Evolutionary conservation across 2,797 vertebrate species (phyloP), one percentile per base, ranked within the genome.

Genomic region (Sebastes itinus): DNA sequence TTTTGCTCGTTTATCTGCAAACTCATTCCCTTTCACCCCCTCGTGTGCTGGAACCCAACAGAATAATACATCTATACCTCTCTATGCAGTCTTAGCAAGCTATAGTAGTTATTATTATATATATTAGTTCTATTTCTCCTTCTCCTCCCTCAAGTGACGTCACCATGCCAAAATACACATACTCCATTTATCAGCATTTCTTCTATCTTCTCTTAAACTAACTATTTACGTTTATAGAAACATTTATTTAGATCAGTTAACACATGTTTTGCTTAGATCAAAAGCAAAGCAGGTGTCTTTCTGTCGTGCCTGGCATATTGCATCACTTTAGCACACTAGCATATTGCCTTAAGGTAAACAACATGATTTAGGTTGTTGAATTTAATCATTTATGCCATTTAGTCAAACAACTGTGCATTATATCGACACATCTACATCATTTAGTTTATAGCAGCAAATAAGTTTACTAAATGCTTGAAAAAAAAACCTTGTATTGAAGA

Each of bases 271-370:
- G 7, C 7, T 30, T 1, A 20, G 0, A 46, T 75, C 59, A 42
- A 75, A 77, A 72, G 42, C 2, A 25, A 56, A 27, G 5, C 1
- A 42, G 3, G 5, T 32, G 11, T 76, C 25, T 85, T 90, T 73
- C 77, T 81, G 16, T 78, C 5, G 49, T 65, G 74, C 11, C 28
- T 74, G 30, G 9, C 72, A 32, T 87, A 83, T 95, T 96, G 95
- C 95, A 94, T 96, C 94, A 96, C 94, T 92, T 92, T 94, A 93
- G 93, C 55, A 27, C 38, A 14, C 89, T 49, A 70, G 7, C 0
- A 56, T 11, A 77, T 11, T 89, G 94, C 92, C 93, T 83, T 69
- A 83, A 35, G 1, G 68, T 70, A 92, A 93, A 88, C 12, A 54
- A 38, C 23, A 6, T 2, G 0, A 10, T 66, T 56, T 76, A 32